A percentile compares a stretch with the other conserved stretches of the same genome.
Evolutionary conservation across 2,113 vertebrate genomes (phyloP).

Genomic region (Bubalus kerabau): DNA sequence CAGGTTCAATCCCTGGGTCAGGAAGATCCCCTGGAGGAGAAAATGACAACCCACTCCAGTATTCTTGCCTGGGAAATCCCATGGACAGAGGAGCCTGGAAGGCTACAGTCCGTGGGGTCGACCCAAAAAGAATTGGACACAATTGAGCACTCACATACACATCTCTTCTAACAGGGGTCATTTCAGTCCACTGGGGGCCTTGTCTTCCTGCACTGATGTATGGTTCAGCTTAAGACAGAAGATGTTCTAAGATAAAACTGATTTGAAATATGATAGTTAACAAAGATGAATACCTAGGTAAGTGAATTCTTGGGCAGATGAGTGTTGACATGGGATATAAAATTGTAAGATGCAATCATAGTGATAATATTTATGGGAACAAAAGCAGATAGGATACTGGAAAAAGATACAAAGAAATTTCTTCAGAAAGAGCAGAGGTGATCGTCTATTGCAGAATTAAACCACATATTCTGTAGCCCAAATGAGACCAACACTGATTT

Average conservation of each 20-base stretch:
- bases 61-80: background rate
- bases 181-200: background rate
- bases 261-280: background rate
- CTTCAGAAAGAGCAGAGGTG: background rate
- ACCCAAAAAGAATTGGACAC: background rate
- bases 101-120: fast-evolving
- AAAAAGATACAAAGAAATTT: background rate
- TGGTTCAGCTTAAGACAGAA: background rate
- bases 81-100: background rate
- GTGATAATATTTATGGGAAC: background rate
- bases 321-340: background rate
- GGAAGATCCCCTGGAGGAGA: background rate
- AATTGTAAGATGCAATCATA: background rate
- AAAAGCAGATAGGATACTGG: background rate
- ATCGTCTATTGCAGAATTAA: background rate
- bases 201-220: background rate
- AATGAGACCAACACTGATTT: background rate
- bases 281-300: background rate
- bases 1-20: background rate
- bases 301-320: background rate
- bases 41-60: background rate
- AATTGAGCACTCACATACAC: background rate
- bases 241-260: background rate
- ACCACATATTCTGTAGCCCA: background rate
- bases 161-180: background rate